A percentile compares a stretch with the other conserved stretches of the same genome.
phyloP scores from a whole-genome alignment of 2,888 invertebrate genomes.

The Aporophyla nigra region DNA sequence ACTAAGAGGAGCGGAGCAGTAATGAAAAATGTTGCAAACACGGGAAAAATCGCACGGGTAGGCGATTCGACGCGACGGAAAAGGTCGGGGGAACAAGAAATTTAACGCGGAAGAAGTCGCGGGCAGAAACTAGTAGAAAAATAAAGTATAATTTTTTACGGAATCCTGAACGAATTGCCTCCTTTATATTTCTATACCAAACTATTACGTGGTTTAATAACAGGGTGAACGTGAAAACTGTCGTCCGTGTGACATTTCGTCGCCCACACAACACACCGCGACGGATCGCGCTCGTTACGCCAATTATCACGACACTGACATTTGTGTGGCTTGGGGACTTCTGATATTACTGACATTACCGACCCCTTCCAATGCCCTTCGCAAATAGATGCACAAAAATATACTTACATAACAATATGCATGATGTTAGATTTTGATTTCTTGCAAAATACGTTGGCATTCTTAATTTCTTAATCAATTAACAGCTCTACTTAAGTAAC shows the following conservation, averaged over 20 bases:
- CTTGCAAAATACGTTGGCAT: neutral
- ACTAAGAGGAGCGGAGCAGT: no score
- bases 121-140: no score
- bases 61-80: no score
- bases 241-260: slow-evolving; percentile 73
- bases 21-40: no score
- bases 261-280: slow-evolving; percentile 72
- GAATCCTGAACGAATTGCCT: neutral
- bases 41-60: no score
- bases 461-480: no score
- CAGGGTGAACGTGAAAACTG: slow-evolving; percentile 61
- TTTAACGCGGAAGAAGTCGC: no score
- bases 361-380: slow-evolving; percentile 30
- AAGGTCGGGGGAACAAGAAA: no score
- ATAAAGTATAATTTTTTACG: neutral
- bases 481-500: no score
- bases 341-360: slow-evolving; percentile 45
- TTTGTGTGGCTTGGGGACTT: slow-evolving; percentile 72
- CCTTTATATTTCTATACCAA: neutral
- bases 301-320: slow-evolving; percentile 77
- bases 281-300: slow-evolving; percentile 76
- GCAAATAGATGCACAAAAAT: slow-evolving; percentile 2
- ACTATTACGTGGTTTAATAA: slow-evolving; percentile 27
- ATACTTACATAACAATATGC: neutral
- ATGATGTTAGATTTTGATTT: neutral